Evolutionary conservation across 2,797 vertebrate species (phyloP).

Genomic region (Fratercula arctica): DNA sequence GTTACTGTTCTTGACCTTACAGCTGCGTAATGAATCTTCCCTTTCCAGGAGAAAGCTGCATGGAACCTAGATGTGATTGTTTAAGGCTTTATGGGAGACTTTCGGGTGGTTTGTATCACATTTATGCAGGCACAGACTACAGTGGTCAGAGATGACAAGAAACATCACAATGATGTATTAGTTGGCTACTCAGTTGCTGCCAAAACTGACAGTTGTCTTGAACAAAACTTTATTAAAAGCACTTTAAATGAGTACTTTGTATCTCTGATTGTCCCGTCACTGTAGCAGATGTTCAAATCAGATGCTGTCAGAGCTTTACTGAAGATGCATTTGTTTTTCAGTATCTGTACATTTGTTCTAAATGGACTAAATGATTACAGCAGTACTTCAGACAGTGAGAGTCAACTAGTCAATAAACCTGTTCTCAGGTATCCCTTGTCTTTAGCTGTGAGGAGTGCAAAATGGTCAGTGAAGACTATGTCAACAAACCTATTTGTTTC

Average conservation of each 20-base stretch:
- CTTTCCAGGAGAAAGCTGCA: background rate
- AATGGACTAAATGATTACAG: background rate
- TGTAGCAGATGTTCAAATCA: background rate
- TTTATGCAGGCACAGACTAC: background rate
- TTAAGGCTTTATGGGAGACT: background rate
- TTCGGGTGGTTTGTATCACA: background rate
- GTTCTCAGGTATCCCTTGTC: background rate
- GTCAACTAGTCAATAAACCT: background rate
- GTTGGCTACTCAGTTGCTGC: background rate
- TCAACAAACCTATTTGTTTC: background rate
- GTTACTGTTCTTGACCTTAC: background rate
- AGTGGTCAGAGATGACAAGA: background rate
- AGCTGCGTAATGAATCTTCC: background rate
- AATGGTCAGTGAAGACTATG: background rate
- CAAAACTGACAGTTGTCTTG: background rate
- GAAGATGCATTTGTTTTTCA: conserved; percentile 1
- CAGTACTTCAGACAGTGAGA: background rate
- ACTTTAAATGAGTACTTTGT: background rate
- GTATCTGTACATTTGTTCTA: background rate
- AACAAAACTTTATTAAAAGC: conserved; percentile 27
- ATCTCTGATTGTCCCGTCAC: background rate
- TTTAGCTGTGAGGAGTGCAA: background rate
- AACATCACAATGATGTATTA: background rate
- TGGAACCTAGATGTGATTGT: background rate
- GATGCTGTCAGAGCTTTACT: background rate